phyloP scores from a whole-genome alignment of 1,140 invertebrate species.

The Dolichoris vasculosae region DNA sequence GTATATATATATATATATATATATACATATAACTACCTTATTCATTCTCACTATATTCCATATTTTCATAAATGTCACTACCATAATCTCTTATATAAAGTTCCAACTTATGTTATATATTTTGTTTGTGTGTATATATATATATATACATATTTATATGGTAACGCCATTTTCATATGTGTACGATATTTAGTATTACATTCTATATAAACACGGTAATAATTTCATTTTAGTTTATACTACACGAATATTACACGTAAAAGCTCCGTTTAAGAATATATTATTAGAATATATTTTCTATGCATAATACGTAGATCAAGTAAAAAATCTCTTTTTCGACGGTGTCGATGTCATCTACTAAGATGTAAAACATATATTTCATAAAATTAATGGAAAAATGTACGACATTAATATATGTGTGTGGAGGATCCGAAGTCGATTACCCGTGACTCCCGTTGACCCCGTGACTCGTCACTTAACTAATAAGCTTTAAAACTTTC shows the following conservation, averaged over 20 bases:
- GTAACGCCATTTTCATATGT: neutral
- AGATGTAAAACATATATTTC: neutral
- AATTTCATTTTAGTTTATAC: neutral
- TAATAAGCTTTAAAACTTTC: conserved; percentile 13
- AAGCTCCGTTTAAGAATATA: neutral
- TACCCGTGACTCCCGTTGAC: neutral
- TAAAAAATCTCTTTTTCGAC: neutral
- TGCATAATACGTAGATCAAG: neutral
- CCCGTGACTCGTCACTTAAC: neutral
- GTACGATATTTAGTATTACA: neutral
- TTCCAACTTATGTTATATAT: neutral
- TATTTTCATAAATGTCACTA: neutral
- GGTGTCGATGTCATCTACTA: neutral
- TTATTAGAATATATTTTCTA: neutral
- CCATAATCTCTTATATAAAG: neutral
- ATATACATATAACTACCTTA: neutral
- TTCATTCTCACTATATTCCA: neutral
- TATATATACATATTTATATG: neutral
- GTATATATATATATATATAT: neutral
- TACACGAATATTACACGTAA: neutral
- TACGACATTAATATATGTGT: neutral
- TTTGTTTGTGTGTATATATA: neutral
- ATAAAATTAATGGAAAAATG: neutral
- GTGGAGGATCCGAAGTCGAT: neutral
- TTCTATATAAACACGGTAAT: neutral